These are phyloP conservation scores for Orius laevigatus DNA, from an alignment of 1,140 invertebrate species.

Conservation along the genomic window DNA sequence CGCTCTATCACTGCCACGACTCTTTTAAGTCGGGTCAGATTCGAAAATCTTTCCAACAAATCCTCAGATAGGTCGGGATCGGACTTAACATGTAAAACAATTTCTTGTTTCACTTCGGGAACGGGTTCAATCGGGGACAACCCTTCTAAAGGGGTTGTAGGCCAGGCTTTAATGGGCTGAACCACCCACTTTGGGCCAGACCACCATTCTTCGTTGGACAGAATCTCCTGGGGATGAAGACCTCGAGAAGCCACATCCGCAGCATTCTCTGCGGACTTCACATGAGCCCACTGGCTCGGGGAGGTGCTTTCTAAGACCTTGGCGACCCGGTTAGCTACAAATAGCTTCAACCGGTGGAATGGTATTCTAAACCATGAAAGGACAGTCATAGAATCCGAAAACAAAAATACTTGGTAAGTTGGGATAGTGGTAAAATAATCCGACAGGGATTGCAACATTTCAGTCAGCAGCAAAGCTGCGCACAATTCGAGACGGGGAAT, in stretches of 20 bases:
- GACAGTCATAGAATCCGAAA: conserved; percentile 26
- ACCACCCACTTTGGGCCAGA: not conserved
- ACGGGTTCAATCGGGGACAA: no score
- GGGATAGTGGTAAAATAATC: conserved; percentile 12
- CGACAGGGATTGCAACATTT: conserved; percentile 19
- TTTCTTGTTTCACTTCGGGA: no score
- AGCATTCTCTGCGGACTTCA: conserved; percentile 27
- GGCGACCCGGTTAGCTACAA: conserved; percentile 26
- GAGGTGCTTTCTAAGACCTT: conserved; percentile 23
- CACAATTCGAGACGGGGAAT: not conserved
- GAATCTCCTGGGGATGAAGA: conserved; percentile 16
- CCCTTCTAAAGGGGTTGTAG: no score
- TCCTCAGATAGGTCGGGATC: no score
- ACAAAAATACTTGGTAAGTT: conserved; percentile 7
- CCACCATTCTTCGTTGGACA: not conserved
- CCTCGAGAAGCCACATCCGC: conserved; percentile 29
- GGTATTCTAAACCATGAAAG: conserved; percentile 24
- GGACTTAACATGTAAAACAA: no score
- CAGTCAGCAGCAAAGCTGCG: not conserved
- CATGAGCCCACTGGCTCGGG: conserved; percentile 26
- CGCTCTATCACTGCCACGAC: no score
- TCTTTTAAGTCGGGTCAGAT: no score
- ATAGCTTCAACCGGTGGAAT: conserved; percentile 24
- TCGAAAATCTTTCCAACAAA: no score
- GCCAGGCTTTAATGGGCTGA: no score